These are phyloP conservation scores for Sitophilus oryzae DNA, from an alignment of 1,140 invertebrate species.

Conservation along the genomic window DNA sequence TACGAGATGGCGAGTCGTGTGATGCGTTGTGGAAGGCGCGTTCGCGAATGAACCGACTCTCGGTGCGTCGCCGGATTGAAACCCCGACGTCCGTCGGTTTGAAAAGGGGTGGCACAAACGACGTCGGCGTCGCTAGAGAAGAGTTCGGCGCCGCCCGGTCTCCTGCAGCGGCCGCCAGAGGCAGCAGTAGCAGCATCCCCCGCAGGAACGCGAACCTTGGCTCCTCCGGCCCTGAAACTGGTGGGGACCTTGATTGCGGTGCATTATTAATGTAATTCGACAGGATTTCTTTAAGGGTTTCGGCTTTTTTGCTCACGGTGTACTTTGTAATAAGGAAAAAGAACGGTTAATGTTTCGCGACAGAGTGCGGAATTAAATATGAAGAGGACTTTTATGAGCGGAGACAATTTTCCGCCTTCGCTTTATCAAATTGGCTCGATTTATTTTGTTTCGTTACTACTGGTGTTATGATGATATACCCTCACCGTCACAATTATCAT, in stretches of 20 bases:
- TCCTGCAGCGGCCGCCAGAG: constrained; percentile 23
- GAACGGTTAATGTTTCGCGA: not conserved
- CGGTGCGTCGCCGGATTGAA: constrained; percentile 15
- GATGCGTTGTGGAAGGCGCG: constrained; percentile 9
- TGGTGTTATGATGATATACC: no score
- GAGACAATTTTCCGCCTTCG: not conserved
- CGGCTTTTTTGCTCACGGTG: not conserved
- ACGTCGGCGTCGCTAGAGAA: constrained; percentile 28
- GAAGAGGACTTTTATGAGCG: not conserved
- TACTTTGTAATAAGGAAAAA: no score
- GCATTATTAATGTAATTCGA: not conserved
- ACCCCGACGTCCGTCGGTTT: constrained; percentile 21
- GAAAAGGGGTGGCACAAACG: constrained; percentile 23
- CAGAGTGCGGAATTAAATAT: not conserved
- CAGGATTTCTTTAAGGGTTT: not conserved
- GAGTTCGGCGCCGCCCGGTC: constrained; percentile 30
- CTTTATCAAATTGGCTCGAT: no score
- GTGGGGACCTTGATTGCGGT: not conserved
- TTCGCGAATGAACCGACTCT: constrained; percentile 7
- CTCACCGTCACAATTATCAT: no score
- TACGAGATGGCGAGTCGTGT: not conserved
- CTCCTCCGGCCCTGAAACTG: no score
- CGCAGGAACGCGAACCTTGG: not conserved
- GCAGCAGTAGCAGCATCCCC: constrained; percentile 14
- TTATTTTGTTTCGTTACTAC: no score